Conservation (phyloP, 2,113 vertebrate species). For the Amia ocellicauda region DNA sequence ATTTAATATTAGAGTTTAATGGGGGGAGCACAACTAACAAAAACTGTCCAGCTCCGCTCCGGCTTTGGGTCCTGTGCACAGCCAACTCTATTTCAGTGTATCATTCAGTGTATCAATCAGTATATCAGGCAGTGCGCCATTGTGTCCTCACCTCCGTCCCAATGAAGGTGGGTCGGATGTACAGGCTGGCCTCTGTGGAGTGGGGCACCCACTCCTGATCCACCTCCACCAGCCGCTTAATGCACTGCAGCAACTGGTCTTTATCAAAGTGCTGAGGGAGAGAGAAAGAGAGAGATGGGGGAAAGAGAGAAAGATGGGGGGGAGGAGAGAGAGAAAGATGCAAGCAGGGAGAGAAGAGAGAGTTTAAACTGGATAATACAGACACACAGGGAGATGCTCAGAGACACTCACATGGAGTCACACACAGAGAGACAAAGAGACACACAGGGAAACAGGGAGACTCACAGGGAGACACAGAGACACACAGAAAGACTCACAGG, state of each 20-base stretch:
- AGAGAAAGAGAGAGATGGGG: not conserved
- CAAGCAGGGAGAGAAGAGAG: not conserved
- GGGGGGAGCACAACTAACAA: not conserved
- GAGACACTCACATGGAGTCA: too few species aligned
- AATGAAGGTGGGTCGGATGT: conserved; percentile 81
- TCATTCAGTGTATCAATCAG: too few species aligned
- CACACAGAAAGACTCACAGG: conserved; percentile 66
- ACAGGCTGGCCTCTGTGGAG: conserved; percentile 71
- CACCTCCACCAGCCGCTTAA: conserved; percentile 73
- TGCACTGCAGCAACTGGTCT: conserved; percentile 71
- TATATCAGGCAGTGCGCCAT: too few species aligned
- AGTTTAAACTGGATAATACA: too few species aligned
- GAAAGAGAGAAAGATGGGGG: not conserved
- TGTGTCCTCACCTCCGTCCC: conserved; percentile 70
- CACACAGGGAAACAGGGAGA: not conserved
- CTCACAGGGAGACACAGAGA: conserved; percentile 74
- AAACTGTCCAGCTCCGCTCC: too few species aligned
- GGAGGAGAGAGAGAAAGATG: conserved; percentile 19
- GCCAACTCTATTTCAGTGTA: too few species aligned
- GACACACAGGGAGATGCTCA: not conserved
- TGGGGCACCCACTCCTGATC: conserved; percentile 84
- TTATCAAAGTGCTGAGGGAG: conserved; percentile 72
- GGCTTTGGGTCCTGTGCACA: too few species aligned
- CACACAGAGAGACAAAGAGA: not conserved
- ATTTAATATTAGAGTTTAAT: too few species aligned